These are phyloP conservation scores for Turnix velox DNA, from an alignment of 2,113 vertebrate genomes.

Conservation along the genomic window DNA sequence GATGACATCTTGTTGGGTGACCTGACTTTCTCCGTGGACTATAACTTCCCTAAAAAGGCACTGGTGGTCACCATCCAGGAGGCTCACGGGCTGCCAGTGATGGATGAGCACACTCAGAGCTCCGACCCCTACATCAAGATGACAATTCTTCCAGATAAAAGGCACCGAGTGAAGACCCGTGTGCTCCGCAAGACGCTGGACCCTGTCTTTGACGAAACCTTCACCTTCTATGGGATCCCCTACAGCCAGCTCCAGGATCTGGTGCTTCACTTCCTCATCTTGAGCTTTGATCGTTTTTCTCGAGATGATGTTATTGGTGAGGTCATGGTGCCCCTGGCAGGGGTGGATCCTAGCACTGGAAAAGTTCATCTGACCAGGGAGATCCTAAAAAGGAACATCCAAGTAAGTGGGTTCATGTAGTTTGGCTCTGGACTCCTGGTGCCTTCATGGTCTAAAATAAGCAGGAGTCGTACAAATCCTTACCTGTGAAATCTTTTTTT, in stretches of 20 bases:
- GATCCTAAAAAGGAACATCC: conserved; percentile 93
- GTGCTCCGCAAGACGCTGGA: conserved; percentile 93
- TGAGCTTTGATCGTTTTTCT: conserved; percentile 96
- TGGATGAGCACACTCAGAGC: conserved; percentile 86
- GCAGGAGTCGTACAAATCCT: not conserved
- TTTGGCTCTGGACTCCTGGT: not conserved
- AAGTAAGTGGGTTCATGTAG: conserved; percentile 67
- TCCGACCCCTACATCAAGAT: conserved; percentile 97
- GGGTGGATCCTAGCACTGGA: conserved; percentile 92
- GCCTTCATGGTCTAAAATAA: accelerated
- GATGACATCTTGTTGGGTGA: conserved; percentile 79
- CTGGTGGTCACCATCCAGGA: conserved; percentile 95
- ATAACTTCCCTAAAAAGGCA: conserved; percentile 97
- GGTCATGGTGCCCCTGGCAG: conserved; percentile 88
- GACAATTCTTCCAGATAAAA: conserved; percentile 95
- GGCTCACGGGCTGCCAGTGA: conserved; percentile 85
- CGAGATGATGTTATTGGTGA: conserved; percentile 94
- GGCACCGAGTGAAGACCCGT: conserved; percentile 94
- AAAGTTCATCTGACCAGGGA: conserved; percentile 89
- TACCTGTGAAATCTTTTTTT: accelerated
- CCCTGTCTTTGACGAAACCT: conserved; percentile 93
- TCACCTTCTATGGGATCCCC: conserved; percentile 94
- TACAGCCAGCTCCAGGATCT: conserved; percentile 92
- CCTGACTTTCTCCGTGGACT: conserved; percentile 91
- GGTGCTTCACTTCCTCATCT: conserved; percentile 92